Conservation (phyloP, 2,113 vertebrate species). For the Aramus guarauna region DNA sequence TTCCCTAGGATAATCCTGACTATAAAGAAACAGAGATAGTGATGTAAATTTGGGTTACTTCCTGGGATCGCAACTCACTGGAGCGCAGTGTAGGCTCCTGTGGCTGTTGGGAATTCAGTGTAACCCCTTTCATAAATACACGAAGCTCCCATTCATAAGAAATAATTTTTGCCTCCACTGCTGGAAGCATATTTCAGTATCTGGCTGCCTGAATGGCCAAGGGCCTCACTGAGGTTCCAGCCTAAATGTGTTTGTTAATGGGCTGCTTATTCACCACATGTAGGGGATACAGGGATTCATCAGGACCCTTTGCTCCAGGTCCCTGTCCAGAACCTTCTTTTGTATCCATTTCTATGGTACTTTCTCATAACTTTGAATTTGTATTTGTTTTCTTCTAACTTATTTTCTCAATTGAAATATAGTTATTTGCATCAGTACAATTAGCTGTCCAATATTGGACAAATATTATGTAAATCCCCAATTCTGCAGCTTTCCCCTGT, state of each 20-base stretch:
- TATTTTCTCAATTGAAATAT: background rate
- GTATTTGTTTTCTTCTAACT: background rate
- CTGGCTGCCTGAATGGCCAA: fast-evolving
- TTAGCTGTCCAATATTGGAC: background rate
- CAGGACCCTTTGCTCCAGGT: background rate
- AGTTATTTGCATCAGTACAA: background rate
- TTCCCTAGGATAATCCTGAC: background rate
- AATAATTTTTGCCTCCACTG: background rate
- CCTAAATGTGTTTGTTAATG: background rate
- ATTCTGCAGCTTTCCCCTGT: background rate
- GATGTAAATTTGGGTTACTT: background rate
- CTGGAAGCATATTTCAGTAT: background rate
- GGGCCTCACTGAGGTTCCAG: background rate
- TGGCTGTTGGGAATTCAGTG: background rate
- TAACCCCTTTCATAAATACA: background rate
- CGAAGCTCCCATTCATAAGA: background rate
- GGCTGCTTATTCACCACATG: fast-evolving
- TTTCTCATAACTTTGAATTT: background rate
- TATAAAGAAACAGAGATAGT: background rate
- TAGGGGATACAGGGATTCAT: background rate
- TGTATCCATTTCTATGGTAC: background rate
- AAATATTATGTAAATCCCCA: background rate
- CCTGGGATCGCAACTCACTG: background rate
- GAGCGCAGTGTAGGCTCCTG: background rate
- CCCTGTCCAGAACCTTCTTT: background rate